These are phyloP conservation scores for Temnothorax unifasciatus DNA, from an alignment of 2,888 invertebrate genomes.

Conservation along the genomic window DNA sequence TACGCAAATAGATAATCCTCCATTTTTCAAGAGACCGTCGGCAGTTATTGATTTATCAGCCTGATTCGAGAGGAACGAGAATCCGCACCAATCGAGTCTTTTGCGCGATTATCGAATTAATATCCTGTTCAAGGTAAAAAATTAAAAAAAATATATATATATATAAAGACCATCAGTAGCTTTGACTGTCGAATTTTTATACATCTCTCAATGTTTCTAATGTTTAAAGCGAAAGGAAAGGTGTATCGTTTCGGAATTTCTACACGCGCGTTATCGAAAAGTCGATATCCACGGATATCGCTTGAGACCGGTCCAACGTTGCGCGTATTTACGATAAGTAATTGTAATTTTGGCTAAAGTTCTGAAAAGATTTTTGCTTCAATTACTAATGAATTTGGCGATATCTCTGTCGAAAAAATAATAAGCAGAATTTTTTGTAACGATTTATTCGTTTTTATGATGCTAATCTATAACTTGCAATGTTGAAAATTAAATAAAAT, in stretches of 20 bases:
- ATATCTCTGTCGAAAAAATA: not conserved
- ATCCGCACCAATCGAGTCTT: conserved; percentile 4
- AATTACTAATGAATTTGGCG: not conserved
- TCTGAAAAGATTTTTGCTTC: conserved; percentile 9
- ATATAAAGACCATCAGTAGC: not conserved
- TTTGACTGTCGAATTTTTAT: conserved; percentile 17
- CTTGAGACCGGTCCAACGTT: conserved; percentile 36
- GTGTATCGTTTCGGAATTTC: not conserved
- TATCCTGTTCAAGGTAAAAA: not conserved
- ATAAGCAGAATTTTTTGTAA: not conserved
- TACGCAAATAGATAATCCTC: conserved; percentile 33
- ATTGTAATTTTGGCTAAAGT: conserved; percentile 44
- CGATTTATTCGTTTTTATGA: not conserved
- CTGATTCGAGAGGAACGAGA: not conserved
- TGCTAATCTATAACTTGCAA: not conserved
- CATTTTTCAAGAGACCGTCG: not conserved
- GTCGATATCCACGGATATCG: conserved; percentile 7
- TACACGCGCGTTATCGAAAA: conserved; percentile 10
- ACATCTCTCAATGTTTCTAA: conserved; percentile 34
- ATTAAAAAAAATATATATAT: not conserved
- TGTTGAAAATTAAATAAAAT: not conserved
- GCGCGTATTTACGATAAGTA: conserved; percentile 35
- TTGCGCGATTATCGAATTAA: conserved; percentile 15
- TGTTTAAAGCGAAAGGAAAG: not conserved
- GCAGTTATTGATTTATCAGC: not conserved